Evolutionary conservation across 2,888 invertebrate species (phyloP), one percentile per base, ranked within the genome.

Genomic region (Polydrusus pterygomalis): DNA sequence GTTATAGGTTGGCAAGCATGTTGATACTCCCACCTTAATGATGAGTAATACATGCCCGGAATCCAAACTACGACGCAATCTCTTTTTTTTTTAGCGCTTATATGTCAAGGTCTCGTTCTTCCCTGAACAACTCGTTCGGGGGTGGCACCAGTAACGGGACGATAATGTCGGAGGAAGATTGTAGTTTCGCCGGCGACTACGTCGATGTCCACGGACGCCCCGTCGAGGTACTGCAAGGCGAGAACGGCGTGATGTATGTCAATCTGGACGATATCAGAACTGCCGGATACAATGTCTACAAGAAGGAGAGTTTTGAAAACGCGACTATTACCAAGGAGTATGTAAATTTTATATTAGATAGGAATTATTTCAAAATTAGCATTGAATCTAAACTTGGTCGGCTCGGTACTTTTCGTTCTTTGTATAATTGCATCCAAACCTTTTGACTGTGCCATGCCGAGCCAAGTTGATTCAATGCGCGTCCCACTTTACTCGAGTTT

Each of bases 211-310:
- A 82, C 60, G 84, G 85, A 15, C 69, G 80, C 11, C 30, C 73
- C 0, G 75, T 84, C 0, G 71, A 71, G 7, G 80, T 82, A 0
- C 67, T 82, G 2, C 56, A 75, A 47, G 78, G 72, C 7, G 81
- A 81, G 3, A 67, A 74, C 54, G 83, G 83, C 8, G 78, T 80
- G 34, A 18, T 82, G 7, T 84, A 78, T 77, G 80, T 85, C 0
- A 80, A 82, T 25, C 49, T 83, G 34, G 70, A 77, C 5, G 83
- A 84, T 54, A 77, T 85, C 2, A 78, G 79, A 64, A 72, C 73
- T 38, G 74, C 81, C 18, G 85, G 85, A 6, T 84, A 84, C 74
- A 78, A 80, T 25, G 54, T 85, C 34, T 84, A 82, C 68, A 74
- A 79, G 25, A 77, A 77, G 6, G 75, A 80, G n/a, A 76, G 70